Conservation (phyloP, 2,888 invertebrate genomes). For the Helleia helle region DNA sequence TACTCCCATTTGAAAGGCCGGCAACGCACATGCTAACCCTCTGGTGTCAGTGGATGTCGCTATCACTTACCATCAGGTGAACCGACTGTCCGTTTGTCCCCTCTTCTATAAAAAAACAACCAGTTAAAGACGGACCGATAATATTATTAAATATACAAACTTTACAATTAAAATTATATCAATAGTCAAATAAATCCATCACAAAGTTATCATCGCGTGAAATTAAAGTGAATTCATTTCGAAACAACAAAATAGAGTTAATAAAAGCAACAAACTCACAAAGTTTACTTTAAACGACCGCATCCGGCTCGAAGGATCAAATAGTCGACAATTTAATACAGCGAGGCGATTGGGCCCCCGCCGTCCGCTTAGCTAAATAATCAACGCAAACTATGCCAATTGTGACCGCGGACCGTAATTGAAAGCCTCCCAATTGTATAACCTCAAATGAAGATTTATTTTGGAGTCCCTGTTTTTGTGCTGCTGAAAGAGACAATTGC, state of each 20-base stretch:
- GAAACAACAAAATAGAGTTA: too few relatives aligned
- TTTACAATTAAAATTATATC: too few relatives aligned
- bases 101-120: too few relatives aligned
- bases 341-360: constrained; percentile 11
- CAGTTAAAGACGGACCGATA: too few relatives aligned
- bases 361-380: constrained; percentile 17
- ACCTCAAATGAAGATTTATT: constrained; percentile 18
- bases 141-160: too few relatives aligned
- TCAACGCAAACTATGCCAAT: constrained; percentile 24
- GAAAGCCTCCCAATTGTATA: constrained; percentile 16
- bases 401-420: constrained; percentile 21
- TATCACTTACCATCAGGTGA: too few relatives aligned
- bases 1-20: too few relatives aligned
- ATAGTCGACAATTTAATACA: constrained; percentile 18
- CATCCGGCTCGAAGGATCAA: constrained; percentile 15
- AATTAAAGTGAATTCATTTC: too few relatives aligned
- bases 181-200: too few relatives aligned
- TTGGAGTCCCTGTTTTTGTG: constrained; percentile 12
- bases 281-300: constrained; percentile 8
- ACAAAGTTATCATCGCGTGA: neutral
- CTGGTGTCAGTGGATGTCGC: too few relatives aligned
- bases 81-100: too few relatives aligned
- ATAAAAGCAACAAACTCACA: neutral
- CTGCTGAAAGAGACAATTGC: neutral
- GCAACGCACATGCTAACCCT: too few relatives aligned